Base-by-base conservation (phyloP, 2,113 vertebrate genomes). In the Channa maculata region DNA sequence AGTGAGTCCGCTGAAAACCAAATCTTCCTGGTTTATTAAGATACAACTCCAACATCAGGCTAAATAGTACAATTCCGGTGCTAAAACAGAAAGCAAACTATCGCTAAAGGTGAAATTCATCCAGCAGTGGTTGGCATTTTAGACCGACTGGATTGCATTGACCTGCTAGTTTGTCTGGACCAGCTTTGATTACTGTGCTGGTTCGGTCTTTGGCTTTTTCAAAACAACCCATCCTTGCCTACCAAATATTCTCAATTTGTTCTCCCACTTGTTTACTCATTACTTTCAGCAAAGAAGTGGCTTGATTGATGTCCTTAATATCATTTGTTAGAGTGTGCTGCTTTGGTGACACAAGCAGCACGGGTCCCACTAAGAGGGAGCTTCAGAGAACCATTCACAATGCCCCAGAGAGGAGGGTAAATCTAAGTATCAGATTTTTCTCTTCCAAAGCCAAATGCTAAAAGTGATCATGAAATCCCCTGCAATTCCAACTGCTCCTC, bases 291-390 rank as follows among this genome's bases (percentile, higher is more conserved):
- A 54, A 82, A 80, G 73, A 85, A 83, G 84, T 79, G 83, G 65
- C 70, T 76, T 89, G 89, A 92, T 92, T 87, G 87, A 92, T 93
- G 88, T 81, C 82, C 84, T 90, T 93, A 91, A 92, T 92, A 92
- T 91, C 73, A 83, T 91, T 86, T 88, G 84, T 83, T 80, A 57
- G 75, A 84, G 87, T 78, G 77, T 67, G 86, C 86, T 65, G 79
- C 91, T 73, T 69, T 68, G 71, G 89, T 53, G 70, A 82, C 88
- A 84, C 65, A 67, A 80, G 85, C 88, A 76, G 86, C 78, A 55
- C 9, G 58, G 86, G 86, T 69, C 82, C 82, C 90, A 89, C 80
- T 84, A 87, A 92, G 86, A 89, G 76, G 58, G 83, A 89, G 90
- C 82, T 80, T 91, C 83, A 82, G 85, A 88, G 90, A 92, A 75